Evolutionary conservation across 1,140 invertebrate species (phyloP).

Genomic region (Asobara japonica): DNA sequence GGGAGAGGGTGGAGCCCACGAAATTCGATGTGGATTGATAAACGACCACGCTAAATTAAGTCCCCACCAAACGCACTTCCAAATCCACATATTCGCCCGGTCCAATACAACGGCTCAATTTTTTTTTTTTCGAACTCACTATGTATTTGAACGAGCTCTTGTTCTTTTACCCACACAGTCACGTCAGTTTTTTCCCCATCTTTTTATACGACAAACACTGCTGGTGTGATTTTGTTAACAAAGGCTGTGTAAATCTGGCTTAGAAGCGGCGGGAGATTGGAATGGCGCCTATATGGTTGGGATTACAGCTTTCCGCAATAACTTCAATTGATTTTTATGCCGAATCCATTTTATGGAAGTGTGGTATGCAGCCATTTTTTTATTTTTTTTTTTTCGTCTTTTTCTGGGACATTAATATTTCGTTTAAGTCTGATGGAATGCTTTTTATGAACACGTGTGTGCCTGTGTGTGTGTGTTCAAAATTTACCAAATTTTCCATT

Average conservation of each 20-base stretch:
- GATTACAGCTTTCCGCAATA: constrained; percentile 52
- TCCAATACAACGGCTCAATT: constrained; percentile 30
- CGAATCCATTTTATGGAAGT: constrained; percentile 33
- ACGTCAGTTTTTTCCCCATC: constrained; percentile 29
- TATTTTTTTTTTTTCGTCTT: background rate
- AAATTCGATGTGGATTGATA: constrained; percentile 51
- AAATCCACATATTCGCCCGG: constrained; percentile 32
- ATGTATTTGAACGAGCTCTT: constrained; percentile 30
- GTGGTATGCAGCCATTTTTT: constrained; percentile 9
- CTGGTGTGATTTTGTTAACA: constrained; percentile 53
- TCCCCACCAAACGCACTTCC: constrained; percentile 38
- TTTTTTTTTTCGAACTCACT: constrained; percentile 41
- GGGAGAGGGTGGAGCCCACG: background rate
- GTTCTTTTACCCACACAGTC: constrained; percentile 23
- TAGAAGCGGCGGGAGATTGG: constrained; percentile 23
- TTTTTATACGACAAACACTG: constrained; percentile 41
- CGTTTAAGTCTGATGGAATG: too few species aligned
- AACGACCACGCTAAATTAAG: constrained; percentile 52
- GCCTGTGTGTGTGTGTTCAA: too few species aligned
- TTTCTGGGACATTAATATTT: constrained; percentile 7
- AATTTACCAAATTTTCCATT: too few species aligned
- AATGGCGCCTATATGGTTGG: constrained; percentile 36
- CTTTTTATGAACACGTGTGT: too few species aligned
- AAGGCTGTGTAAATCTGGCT: constrained; percentile 52
- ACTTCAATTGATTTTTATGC: constrained; percentile 53